Conservation (phyloP, 92 coral and sea anemone genomes). For the Epizoanthus fatuus region DNA sequence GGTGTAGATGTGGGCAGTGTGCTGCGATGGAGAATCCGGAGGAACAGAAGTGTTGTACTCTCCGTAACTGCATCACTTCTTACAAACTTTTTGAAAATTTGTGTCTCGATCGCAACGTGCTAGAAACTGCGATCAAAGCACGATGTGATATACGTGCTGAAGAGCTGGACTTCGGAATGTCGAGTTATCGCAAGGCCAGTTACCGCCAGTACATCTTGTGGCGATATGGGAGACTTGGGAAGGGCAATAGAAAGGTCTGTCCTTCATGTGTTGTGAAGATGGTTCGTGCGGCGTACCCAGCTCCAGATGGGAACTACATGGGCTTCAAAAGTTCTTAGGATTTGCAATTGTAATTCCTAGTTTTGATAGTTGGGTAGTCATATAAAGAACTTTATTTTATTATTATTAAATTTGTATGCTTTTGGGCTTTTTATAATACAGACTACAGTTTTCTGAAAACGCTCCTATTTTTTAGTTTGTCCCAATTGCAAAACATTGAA, state of each 20-base stretch:
- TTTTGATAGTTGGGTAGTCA: no score
- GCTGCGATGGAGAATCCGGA: not conserved
- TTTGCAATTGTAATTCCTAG: not conserved
- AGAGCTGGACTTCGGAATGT: slow-evolving; percentile 45
- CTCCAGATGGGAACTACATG: slow-evolving; percentile 53
- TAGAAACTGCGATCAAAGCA: slow-evolving; percentile 41
- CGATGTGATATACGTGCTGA: slow-evolving; percentile 37
- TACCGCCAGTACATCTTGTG: slow-evolving; percentile 51
- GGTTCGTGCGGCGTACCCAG: slow-evolving; percentile 45
- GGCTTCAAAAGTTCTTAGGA: slow-evolving; percentile 42
- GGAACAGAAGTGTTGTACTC: slow-evolving; percentile 10
- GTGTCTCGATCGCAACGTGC: slow-evolving; percentile 39
- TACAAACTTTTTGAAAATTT: slow-evolving; percentile 42
- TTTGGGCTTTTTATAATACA: no score
- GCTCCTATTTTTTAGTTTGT: no score
- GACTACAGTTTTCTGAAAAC: no score
- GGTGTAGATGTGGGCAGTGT: slow-evolving; percentile 16
- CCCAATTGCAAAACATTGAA: no score
- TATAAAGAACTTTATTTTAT: no score
- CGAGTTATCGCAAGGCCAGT: slow-evolving; percentile 37
- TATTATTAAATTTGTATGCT: no score
- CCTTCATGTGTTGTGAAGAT: slow-evolving; percentile 52
- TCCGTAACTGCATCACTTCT: not conserved
- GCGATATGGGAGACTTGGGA: slow-evolving; percentile 59
- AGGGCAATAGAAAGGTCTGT: slow-evolving; percentile 52